phyloP scores from a whole-genome alignment of 2,888 invertebrate species.

The Erebia aethiops region DNA sequence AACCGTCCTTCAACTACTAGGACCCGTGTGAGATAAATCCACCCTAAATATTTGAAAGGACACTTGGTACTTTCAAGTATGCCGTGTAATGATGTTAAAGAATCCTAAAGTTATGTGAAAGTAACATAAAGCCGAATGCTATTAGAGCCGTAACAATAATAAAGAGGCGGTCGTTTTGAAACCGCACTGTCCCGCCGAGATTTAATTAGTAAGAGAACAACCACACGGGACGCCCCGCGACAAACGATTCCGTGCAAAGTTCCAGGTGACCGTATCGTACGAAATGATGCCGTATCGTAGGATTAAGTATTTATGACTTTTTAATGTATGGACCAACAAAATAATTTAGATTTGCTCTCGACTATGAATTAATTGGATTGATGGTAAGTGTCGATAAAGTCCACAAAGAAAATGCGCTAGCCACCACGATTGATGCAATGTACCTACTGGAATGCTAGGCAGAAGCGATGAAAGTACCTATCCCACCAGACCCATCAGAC shows the following conservation, averaged over 20 bases:
- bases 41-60: background rate
- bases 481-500: too few species aligned
- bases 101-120: constrained; percentile 37
- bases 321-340: background rate
- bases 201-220: constrained; percentile 80
- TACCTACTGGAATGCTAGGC: too few species aligned
- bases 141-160: constrained; percentile 80
- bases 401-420: too few species aligned
- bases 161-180: constrained; percentile 80
- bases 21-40: background rate
- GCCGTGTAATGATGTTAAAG: constrained; percentile 21
- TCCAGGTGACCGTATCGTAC: background rate
- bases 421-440: too few species aligned
- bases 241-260: background rate
- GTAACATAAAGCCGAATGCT: constrained; percentile 75
- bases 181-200: constrained; percentile 76
- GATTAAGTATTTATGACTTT: background rate
- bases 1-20: background rate
- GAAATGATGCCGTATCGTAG: background rate
- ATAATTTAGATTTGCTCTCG: too few species aligned
- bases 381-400: too few species aligned
- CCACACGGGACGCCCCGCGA: constrained; percentile 43
- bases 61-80: background rate
- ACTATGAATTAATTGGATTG: too few species aligned
- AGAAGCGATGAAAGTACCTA: too few species aligned